Percentiles rank a stretch among this genome's conserved stretches.
Evolutionary conservation across 2,113 vertebrate species (phyloP).

Genomic region (Petaurus breviceps): DNA sequence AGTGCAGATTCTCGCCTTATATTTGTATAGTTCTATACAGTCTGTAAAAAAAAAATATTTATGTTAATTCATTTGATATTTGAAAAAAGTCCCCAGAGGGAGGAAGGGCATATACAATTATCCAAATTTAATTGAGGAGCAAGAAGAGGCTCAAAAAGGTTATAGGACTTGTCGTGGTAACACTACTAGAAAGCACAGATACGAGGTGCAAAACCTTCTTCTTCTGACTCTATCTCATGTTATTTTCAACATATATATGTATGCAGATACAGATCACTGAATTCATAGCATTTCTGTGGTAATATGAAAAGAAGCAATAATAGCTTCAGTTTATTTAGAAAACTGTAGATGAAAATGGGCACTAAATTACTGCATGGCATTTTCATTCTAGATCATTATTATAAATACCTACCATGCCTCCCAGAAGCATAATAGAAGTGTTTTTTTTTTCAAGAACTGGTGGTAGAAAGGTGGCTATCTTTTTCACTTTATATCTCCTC

Average conservation of each 20-base stretch:
- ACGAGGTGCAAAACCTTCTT: not conserved
- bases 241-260: not conserved
- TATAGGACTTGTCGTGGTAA: not conserved
- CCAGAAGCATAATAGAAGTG: not conserved
- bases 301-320: not conserved
- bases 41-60: not conserved
- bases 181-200: not conserved
- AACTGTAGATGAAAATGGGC: not conserved
- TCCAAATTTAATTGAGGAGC: not conserved
- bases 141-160: not conserved
- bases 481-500: not conserved
- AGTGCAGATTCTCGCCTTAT: not conserved
- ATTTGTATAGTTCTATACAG: not conserved
- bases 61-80: not conserved
- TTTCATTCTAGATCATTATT: not conserved
- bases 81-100: not conserved
- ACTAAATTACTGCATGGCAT: fast-evolving
- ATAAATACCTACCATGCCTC: not conserved
- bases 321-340: not conserved
- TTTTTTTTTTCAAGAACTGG: not conserved
- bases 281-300: not conserved
- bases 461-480: not conserved
- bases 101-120: not conserved
- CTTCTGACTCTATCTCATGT: not conserved
- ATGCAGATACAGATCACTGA: not conserved